These are phyloP conservation scores for Monochamus alternatus DNA, from an alignment of 2,888 invertebrate genomes.

Conservation along the genomic window DNA sequence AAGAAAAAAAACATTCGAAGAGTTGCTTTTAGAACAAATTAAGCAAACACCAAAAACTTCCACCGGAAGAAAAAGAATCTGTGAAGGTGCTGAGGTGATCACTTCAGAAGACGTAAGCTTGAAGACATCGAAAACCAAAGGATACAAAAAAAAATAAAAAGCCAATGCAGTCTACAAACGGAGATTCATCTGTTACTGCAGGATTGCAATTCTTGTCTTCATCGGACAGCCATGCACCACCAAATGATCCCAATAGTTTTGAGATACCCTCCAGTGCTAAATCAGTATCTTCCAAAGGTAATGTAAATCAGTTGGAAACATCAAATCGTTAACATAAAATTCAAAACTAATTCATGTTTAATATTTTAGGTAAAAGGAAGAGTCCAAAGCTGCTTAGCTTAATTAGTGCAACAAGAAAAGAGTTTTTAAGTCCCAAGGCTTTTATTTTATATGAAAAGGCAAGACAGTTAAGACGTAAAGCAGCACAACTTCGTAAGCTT, in stretches of 20 bases:
- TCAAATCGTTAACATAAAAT: too few relatives aligned
- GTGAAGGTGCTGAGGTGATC: constrained; percentile 32
- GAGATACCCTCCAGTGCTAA: too few relatives aligned
- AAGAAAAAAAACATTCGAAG: constrained; percentile 25
- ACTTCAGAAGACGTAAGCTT: constrained; percentile 39
- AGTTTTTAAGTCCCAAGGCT: background rate
- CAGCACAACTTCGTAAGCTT: background rate
- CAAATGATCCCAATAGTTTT: too few relatives aligned
- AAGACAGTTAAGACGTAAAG: background rate
- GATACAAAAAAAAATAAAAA: background rate
- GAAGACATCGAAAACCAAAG: constrained; percentile 14
- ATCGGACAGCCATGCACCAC: too few relatives aligned
- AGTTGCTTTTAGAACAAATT: constrained; percentile 28
- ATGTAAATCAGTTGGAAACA: too few relatives aligned
- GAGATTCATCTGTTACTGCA: too few relatives aligned
- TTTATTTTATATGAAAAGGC: background rate
- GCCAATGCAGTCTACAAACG: too few relatives aligned
- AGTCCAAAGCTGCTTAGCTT: too few relatives aligned
- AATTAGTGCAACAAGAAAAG: background rate
- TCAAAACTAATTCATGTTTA: too few relatives aligned
- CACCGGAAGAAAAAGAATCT: constrained; percentile 28
- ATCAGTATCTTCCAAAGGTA: too few relatives aligned
- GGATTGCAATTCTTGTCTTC: too few relatives aligned
- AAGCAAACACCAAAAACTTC: constrained; percentile 32
- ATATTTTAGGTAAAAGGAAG: too few relatives aligned